Evolutionary conservation across 2,797 vertebrate species (phyloP), one percentile per base, ranked within the genome.

Genomic region (Tolypeutes matacus): DNA sequence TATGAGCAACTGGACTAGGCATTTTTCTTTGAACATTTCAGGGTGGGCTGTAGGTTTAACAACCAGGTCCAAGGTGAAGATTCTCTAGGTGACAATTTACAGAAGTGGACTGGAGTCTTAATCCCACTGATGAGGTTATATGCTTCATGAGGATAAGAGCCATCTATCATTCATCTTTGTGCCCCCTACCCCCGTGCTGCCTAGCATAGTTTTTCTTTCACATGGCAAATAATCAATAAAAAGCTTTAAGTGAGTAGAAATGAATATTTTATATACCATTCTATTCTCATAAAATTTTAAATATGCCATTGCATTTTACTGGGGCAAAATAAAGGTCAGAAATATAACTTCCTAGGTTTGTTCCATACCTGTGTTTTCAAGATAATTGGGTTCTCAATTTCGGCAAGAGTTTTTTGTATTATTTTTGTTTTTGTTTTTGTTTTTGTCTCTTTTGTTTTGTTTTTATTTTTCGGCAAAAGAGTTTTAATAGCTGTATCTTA

Each of bases 181-280:
- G 39, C 51, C n/a, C 18, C 31, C 7, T 17, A 14, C 36, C 46
- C 25, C 72, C 9, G n/a, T 34, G 23, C 25, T 80, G 23, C 51
- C 72, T 70, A 84, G 53, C 12, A 69, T 3, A 56, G 14, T 82
- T 84, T 85, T 93, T 78, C 78, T 49, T 78, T 53, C 29, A 90
- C 39, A 73, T 75, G 67, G 78, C 42, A 94, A 86, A 85, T 85
- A 88, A 92, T 88, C 27, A 70, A 81, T 75, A 81, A 88, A 91
- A 25, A 6, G 39, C 58, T 67, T 95, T 67, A 83, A 93, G 51
- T 89, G 89, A 92, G 5, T 77, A 69, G 64, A 72, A 89, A 23
- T 95, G n/a, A 76, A 76, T 86, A 81, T 84, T 96, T 95, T 69
- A 81, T 85, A 89, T 56, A 34, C 14, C 34, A 87, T 58, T 95